Evolutionary conservation across 2,797 vertebrate species (phyloP), one percentile per base, ranked within the genome.

Genomic region (Siniperca obscura): DNA sequence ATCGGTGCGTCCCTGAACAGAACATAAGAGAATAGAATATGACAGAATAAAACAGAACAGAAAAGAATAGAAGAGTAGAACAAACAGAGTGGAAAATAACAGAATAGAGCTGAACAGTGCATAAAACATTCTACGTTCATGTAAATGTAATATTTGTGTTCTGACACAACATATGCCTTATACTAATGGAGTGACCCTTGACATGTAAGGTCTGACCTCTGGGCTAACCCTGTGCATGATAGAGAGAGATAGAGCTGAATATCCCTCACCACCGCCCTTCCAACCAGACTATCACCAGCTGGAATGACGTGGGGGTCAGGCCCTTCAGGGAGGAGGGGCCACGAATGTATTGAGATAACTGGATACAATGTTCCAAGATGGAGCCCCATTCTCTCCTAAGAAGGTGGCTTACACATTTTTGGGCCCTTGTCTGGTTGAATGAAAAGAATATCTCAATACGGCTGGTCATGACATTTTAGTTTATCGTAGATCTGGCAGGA

Each of bases 151-250:
- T 2, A 42, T 42, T 11, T 42, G 40, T 11, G 40, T 42, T 42
- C 10, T 42, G 9, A 42, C 9, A 42, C 11, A 42, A 42, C 11
- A 42, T 42, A 42, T 30, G 27, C 27, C 27, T 30, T 30, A 30
- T 30, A 3, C 65, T 79, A 77, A 88, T 79, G 78, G 71, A 40
- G 19, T 56, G 56, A 74, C 22, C 71, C 34, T 56, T 88, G 80
- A 67, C 78, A 34, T 57, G 17, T 42, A 52, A 13, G 67, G 34
- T 56, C 52, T 75, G 66, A 89, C 57, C 66, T 66, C 68, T 70
- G 52, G 48, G 68, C 56, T 76, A 34, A 0, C 4, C 11, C 55
- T 40, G 17, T 40, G 64, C 62, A 80, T 62, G 30, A 30, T 2
- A 30, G 30, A 30, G 30, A 30, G 30, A 30, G 65, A 76, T 40